These are phyloP conservation scores for Machaerirhynchus nigripectus DNA, from an alignment of 2,113 vertebrate genomes.

Conservation along the genomic window DNA sequence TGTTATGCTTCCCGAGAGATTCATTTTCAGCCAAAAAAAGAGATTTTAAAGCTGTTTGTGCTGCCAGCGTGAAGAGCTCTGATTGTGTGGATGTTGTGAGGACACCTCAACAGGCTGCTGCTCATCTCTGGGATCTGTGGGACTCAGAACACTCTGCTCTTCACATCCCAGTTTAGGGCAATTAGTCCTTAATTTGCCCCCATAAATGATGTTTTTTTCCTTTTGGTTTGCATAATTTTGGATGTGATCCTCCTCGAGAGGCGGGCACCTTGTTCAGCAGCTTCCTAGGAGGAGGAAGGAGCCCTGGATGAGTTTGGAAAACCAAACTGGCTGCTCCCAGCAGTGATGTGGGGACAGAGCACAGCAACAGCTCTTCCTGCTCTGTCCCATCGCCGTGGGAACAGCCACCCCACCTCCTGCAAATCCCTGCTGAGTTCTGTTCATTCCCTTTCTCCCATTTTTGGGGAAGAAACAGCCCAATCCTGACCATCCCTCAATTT, in stretches of 20 bases:
- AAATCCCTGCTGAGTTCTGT: background rate
- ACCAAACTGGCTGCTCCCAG: background rate
- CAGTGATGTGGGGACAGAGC: accelerated
- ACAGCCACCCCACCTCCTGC: background rate
- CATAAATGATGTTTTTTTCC: background rate
- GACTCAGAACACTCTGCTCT: background rate
- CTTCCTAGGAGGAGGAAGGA: background rate
- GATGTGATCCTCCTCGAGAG: background rate
- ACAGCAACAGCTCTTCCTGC: background rate
- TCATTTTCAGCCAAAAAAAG: background rate
- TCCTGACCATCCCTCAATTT: background rate
- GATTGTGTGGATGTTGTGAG: background rate
- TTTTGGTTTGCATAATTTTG: background rate
- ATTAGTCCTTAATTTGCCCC: background rate
- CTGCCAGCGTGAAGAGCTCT: background rate
- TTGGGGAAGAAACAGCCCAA: background rate
- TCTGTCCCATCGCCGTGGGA: background rate
- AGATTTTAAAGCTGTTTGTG: background rate
- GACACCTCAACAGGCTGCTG: conserved; percentile 1
- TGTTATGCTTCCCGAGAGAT: background rate
- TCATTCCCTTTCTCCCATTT: background rate
- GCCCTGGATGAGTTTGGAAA: background rate
- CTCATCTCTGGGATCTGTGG: background rate
- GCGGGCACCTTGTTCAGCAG: background rate
- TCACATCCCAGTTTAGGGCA: background rate